Base-by-base conservation (phyloP, 2,888 invertebrate species). In the Chymomyza procnemis region DNA sequence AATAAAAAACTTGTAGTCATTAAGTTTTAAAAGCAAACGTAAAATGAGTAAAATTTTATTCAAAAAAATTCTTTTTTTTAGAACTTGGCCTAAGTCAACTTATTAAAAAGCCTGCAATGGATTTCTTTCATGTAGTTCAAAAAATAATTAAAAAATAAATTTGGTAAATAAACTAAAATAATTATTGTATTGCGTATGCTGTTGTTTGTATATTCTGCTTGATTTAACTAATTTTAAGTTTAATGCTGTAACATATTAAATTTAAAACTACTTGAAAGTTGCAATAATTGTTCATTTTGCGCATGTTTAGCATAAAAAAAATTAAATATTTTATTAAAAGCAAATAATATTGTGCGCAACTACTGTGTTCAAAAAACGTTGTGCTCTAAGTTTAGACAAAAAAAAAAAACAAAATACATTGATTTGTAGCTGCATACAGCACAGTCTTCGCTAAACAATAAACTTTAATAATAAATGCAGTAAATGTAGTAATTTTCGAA, bases 171-270 rank as follows among this genome's bases (percentile, higher is more conserved):
- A 61, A 55, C n/a, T 56, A 71, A 73, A 64, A 48, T 50, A 61
- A 55, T 72, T 34, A 68, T 63, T 69, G 68, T 73, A 67, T 69
- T 71, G 65, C 67, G 65, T 71, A 64, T 69, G 55, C 61, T 71
- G 67, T 67, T 76, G 66, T 48, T 41, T 68, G 66, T 76, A 68
- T 66, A 74, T 77, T 64, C 66, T 71, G 64, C 64, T 80, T 68
- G 78, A 78, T 83, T 85, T 73, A 83, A 80, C 72, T 85, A 83
- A 74, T 85, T 76, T 71, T 86, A 82, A 82, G 81, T 79, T 85
- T 56, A 65, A 22, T 58, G 65, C 57, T 75, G 66, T 71, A 80
- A 73, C 54, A 61, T 75, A 78, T 69, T 47, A 46, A 69, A 73
- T 66, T 70, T 64, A 56, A 63, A 16, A 70, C 47, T 52, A 57